phyloP scores from a whole-genome alignment of 2,888 invertebrate genomes.

The Lasius platythorax region DNA sequence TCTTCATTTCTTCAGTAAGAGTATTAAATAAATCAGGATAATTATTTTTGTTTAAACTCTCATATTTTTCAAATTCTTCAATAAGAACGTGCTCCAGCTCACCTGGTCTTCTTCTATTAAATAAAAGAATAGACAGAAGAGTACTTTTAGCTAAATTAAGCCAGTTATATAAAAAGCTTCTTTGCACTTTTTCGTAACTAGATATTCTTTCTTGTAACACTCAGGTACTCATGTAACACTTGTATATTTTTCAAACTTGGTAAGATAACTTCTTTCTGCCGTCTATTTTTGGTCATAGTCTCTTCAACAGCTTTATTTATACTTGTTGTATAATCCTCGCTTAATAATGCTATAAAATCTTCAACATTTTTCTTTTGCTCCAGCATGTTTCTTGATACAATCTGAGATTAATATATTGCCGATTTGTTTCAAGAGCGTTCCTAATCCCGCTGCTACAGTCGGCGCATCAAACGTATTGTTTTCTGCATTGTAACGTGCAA shows the following conservation, averaged over 20 bases:
- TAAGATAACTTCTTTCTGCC: not conserved
- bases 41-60: constrained; percentile 1
- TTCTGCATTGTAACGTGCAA: constrained; percentile 3
- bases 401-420: constrained; percentile 10
- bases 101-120: constrained; percentile 24
- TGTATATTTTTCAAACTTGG: constrained; percentile 19
- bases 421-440: constrained; percentile 15
- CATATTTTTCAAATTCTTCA: constrained; percentile 21
- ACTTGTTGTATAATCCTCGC: constrained; percentile 15
- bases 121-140: constrained; percentile 21
- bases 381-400: constrained; percentile 12
- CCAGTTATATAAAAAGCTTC: not conserved
- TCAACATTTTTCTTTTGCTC: constrained; percentile 21
- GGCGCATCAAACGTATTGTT: not conserved
- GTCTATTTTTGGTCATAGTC: constrained; percentile 6
- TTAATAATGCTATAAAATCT: constrained; percentile 4
- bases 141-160: constrained; percentile 4
- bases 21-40: constrained; percentile 29
- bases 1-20: not conserved
- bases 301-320: constrained; percentile 30
- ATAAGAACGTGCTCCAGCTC: constrained; percentile 18
- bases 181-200: constrained; percentile 15
- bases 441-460: constrained; percentile 10
- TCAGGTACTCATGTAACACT: constrained; percentile 1
- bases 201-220: constrained; percentile 11